Percentiles rank a stretch among this genome's conserved stretches.
These are phyloP conservation scores for Micromys minutus DNA, from an alignment of 2,113 vertebrate genomes.

Conservation along the genomic window DNA sequence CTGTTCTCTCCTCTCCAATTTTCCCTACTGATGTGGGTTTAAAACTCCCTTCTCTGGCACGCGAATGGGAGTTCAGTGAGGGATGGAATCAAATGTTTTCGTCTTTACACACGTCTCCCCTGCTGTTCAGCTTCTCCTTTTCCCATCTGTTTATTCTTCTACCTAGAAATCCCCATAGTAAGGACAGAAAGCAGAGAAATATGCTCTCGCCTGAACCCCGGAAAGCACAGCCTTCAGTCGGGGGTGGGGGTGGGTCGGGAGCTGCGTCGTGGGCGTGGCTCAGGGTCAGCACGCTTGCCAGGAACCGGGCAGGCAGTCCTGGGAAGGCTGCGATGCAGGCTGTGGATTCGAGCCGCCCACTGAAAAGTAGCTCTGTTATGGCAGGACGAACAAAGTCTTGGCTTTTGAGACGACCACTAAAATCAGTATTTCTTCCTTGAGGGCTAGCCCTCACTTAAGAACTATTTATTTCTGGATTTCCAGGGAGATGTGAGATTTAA, in stretches of 20 bases:
- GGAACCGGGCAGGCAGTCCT: neutral
- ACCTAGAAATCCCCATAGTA: neutral
- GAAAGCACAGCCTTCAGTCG: neutral
- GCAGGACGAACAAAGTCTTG: neutral
- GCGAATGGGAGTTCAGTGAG: conserved; percentile 37
- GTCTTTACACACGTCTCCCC: conserved; percentile 30
- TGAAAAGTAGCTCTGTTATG: neutral
- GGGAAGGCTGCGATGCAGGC: neutral
- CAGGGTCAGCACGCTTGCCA: neutral
- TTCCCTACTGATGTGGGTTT: conserved; percentile 12
- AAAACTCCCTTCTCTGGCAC: conserved; percentile 51
- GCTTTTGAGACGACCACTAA: conserved; percentile 15
- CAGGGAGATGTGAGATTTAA: neutral
- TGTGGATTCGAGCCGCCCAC: neutral
- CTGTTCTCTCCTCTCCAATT: conserved; percentile 49
- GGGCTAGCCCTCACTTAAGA: neutral
- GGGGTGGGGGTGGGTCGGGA: neutral
- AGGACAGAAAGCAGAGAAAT: neutral
- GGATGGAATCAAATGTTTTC: conserved; percentile 46
- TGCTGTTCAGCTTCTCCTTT: conserved; percentile 9
- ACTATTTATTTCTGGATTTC: conserved; percentile 30
- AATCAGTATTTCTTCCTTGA: neutral
- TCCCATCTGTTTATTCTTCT: conserved; percentile 31
- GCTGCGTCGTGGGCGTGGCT: neutral
- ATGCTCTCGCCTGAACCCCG: neutral